A percentile compares a stretch with the other conserved stretches of the same genome.
These are phyloP conservation scores for Cynodonichthys magdalenae DNA, from an alignment of 2,797 vertebrate genomes.

Conservation along the genomic window DNA sequence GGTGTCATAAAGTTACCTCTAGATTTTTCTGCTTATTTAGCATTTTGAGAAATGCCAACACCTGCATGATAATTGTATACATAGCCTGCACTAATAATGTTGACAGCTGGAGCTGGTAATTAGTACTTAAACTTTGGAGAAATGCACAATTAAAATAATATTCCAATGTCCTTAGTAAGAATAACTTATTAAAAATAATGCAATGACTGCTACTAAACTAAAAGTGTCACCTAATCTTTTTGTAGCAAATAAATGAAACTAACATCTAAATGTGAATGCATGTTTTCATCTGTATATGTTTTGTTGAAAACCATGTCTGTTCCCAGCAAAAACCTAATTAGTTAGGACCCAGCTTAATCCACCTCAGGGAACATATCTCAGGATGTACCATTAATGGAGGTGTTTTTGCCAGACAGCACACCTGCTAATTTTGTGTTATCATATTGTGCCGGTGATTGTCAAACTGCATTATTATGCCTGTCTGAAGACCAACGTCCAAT, in stretches of 20 bases:
- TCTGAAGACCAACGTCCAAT: conserved; percentile 58
- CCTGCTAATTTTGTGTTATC: conserved; percentile 60
- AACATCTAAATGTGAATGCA: neutral
- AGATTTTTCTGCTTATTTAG: conserved; percentile 13
- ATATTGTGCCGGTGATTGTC: conserved; percentile 51
- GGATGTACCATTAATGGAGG: conserved; percentile 61
- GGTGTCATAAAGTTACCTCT: neutral
- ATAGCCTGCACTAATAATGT: conserved; percentile 13
- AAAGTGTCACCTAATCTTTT: neutral
- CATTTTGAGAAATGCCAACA: conserved; percentile 14
- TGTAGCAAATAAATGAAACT: neutral
- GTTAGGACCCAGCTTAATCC: conserved; percentile 59
- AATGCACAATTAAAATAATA: neutral
- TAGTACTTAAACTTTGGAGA: conserved; percentile 4
- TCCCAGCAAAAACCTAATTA: conserved; percentile 56
- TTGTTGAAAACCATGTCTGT: conserved; percentile 32
- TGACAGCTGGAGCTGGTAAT: conserved; percentile 23
- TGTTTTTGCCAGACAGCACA: conserved; percentile 51
- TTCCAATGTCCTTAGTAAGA: neutral
- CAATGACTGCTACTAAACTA: neutral
- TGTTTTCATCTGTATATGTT: conserved; percentile 8
- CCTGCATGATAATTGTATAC: conserved; percentile 18
- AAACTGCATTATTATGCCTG: conserved; percentile 61
- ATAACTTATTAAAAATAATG: neutral
- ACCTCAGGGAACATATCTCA: conserved; percentile 58